Evolutionary conservation across 1,140 invertebrate genomes (phyloP), one percentile per base, ranked within the genome.

Genomic region (Drosophila suzukii): DNA sequence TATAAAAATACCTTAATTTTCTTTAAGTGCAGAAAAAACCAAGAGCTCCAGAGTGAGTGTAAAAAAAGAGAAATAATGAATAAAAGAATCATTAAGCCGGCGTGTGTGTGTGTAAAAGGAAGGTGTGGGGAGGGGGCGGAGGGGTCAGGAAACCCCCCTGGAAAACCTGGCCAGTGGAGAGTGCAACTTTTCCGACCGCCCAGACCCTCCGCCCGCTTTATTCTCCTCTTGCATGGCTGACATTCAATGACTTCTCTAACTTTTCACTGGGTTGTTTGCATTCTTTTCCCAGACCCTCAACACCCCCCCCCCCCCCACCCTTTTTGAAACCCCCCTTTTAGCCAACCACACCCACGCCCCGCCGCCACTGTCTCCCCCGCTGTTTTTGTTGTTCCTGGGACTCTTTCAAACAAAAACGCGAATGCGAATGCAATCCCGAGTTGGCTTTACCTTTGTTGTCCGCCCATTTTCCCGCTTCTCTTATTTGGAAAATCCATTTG

Each of bases 221-320:
- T 39, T 47, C 72, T 57, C 54, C 62, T 86, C 78, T 73, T 80
- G 83, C 83, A 89, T 89, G 83, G 79, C 83, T 89, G 84, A 89
- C 83, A 88, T 89, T 89, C 83, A 89, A 88, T 88, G 83, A 88
- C 84, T 88, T 88, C 76, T 83, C 84, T 65, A 88, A 88, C 84
- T 89, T 88, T 89, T 78, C 82, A 70, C 68, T 86, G 66, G 81
- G 81, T 85, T 85, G 78, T 85, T 63, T 70, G 62, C 59, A 71
- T 78, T 78, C 66, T 79, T 76, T 66, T 36, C 43, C 32, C 20
- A 12, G 27, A 6, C 5, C 47, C 6, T n/a, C n/a, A n/a, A n/a
- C n/a, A n/a, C 0, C 10, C 2, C 6, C 15, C 7, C 30, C 5
- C 24, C 36, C 36, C 5, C 8, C 39, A 2, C 20, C 20, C 20